Base-by-base conservation (phyloP, 2,888 invertebrate genomes). In the Cyrtodaria siliqua region DNA sequence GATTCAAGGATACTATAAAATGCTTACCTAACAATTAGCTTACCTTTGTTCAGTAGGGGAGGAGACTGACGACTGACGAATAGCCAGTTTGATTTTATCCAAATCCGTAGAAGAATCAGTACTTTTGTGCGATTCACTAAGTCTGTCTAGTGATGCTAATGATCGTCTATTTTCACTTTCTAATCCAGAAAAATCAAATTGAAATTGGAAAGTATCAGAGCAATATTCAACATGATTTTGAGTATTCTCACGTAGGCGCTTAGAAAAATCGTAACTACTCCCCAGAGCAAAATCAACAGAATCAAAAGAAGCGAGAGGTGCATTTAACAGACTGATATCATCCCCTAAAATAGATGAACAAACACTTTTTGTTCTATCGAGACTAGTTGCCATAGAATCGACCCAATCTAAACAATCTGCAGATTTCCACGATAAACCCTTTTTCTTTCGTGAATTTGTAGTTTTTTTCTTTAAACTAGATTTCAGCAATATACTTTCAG, bases 281-380 rank as follows among this genome's bases (percentile, higher is more conserved):
- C 84, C 84, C 44, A 87, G 68, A 27, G 78, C 75, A 77, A 80
- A 84, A 71, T 86, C 88, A 56, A 86, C 64, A 68, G 88, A 88
- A 83, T 87, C 88, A 84, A 88, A 88, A 64, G 83, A 69, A 56
- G 88, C 88, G 55, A 88, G 68, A 40, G 89, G 89, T 24, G 90
- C 89, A 77, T 82, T 76, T 23, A 76, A 78, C 40, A 84, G 74
- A 68, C 83, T 88, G 50, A 86, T 71, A 61, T 86, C 87, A 79
- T 87, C 88, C 29, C 83, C 82, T 75, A 86, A 79, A 49, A 86
- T 80, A 47, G 87, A 86, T 20, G 86, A 87, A 6, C 84, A 83
- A 66, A 87, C 85, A 73, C 87, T 87, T 68, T 83, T 85, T 42
- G 84, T 82, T 33, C 85, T 73, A 74, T 88, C 87, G 77, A 87